Evolutionary conservation across 2,888 invertebrate species (phyloP).

Genomic region (Drosophila mimica): DNA sequence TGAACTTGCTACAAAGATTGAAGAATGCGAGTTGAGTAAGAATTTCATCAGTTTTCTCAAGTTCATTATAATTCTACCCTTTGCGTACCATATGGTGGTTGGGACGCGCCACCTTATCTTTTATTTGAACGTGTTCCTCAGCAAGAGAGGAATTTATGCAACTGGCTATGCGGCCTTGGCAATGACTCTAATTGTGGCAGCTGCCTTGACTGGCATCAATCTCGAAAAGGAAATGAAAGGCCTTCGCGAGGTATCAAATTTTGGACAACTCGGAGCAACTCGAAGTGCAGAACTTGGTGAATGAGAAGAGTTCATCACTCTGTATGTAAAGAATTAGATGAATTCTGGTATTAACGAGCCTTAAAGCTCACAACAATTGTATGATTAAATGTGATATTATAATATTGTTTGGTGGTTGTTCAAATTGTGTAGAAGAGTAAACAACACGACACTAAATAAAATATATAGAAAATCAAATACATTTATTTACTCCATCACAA

Average conservation of each 20-base stretch:
- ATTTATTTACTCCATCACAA: not conserved
- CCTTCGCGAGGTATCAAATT: not conserved
- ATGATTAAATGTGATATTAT: not conserved
- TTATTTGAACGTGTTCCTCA: constrained; percentile 57
- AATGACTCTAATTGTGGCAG: constrained; percentile 44
- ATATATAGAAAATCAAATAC: not conserved
- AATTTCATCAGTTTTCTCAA: constrained; percentile 27
- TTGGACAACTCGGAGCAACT: not conserved
- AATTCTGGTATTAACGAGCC: not conserved
- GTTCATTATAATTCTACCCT: constrained; percentile 46
- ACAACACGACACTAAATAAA: not conserved
- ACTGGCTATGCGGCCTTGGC: constrained; percentile 56
- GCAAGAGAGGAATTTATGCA: constrained; percentile 52
- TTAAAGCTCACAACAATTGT: not conserved
- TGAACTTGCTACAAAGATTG: constrained; percentile 30
- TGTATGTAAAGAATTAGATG: not conserved
- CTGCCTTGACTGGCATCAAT: constrained; percentile 10
- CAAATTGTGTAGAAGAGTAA: not conserved
- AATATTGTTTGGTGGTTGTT: not conserved
- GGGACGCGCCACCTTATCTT: constrained; percentile 61
- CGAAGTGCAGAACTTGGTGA: not conserved
- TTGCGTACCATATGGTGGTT: constrained; percentile 60
- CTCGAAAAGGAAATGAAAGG: not conserved
- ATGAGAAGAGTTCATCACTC: too few species aligned
- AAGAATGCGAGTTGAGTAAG: constrained; percentile 24